phyloP scores from a whole-genome alignment of 2,113 vertebrate species.

The Oostethus manadensis region DNA sequence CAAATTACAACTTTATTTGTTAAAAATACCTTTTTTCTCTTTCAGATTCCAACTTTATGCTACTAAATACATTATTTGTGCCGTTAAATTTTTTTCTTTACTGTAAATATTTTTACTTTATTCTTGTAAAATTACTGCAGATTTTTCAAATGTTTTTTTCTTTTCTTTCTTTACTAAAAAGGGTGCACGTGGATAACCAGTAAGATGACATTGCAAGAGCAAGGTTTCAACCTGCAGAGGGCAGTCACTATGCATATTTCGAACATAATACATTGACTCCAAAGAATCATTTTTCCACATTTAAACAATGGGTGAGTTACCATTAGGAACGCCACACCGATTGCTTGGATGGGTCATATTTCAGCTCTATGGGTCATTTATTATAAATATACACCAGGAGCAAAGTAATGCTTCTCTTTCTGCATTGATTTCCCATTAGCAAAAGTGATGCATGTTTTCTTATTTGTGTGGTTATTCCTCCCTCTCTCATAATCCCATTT shows the following conservation, averaged over 20 bases:
- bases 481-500: slow-evolving; percentile 47
- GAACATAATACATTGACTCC: not conserved
- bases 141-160: no score
- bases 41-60: no score
- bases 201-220: not conserved
- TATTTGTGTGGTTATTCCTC: slow-evolving; percentile 52
- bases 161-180: no score
- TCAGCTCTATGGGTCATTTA: slow-evolving; percentile 41
- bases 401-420: slow-evolving; percentile 43
- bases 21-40: no score
- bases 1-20: no score
- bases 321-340: slow-evolving; percentile 54
- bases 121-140: no score
- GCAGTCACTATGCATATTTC: not conserved
- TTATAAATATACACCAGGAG: slow-evolving; percentile 23
- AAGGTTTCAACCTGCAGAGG: not conserved
- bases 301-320: slow-evolving; percentile 12
- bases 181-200: no score
- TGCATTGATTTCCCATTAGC: slow-evolving; percentile 51
- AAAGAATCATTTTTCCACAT: not conserved
- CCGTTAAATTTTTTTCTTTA: no score
- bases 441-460: slow-evolving; percentile 41
- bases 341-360: slow-evolving; percentile 43
- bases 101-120: no score
- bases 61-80: no score